These are phyloP conservation scores for Automeris io DNA, from an alignment of 2,888 invertebrate genomes.

Conservation along the genomic window DNA sequence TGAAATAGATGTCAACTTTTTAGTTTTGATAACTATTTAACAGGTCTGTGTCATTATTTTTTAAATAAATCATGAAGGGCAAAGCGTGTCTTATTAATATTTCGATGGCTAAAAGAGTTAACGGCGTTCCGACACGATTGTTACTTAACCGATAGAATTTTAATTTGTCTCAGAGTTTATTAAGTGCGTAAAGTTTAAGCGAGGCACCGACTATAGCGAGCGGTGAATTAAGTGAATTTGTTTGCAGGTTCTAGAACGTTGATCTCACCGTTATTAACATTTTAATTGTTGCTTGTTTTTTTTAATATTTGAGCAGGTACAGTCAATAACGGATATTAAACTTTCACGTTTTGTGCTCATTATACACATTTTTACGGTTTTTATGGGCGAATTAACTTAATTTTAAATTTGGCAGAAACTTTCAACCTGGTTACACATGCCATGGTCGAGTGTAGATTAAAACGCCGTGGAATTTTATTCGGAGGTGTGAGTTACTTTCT, in stretches of 20 bases:
- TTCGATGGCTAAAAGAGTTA: constrained; percentile 53
- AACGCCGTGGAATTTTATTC: no score
- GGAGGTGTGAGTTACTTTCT: no score
- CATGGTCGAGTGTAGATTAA: no score
- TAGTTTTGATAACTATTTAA: constrained; percentile 50
- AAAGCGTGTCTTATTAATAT: constrained; percentile 61
- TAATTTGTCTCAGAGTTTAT: constrained; percentile 71
- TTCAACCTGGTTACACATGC: no score
- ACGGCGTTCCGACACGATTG: constrained; percentile 66
- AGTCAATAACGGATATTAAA: no score
- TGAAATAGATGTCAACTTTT: constrained; percentile 37
- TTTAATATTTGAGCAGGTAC: no score
- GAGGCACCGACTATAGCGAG: constrained; percentile 47
- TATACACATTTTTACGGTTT: no score
- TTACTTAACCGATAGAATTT: constrained; percentile 71
- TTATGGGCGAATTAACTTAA: no score
- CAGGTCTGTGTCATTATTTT: constrained; percentile 39
- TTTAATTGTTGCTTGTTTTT: no score
- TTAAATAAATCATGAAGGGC: constrained; percentile 50
- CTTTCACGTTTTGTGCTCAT: no score
- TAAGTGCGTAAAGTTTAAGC: constrained; percentile 74
- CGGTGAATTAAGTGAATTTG: constrained; percentile 68
- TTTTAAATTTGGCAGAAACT: no score
- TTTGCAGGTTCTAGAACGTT: constrained; percentile 40
- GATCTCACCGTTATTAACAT: constrained; percentile 55